Conservation (phyloP, 30 jellyfish, hydroid and myxozoan genomes). For the Aurelia sp. region DNA sequence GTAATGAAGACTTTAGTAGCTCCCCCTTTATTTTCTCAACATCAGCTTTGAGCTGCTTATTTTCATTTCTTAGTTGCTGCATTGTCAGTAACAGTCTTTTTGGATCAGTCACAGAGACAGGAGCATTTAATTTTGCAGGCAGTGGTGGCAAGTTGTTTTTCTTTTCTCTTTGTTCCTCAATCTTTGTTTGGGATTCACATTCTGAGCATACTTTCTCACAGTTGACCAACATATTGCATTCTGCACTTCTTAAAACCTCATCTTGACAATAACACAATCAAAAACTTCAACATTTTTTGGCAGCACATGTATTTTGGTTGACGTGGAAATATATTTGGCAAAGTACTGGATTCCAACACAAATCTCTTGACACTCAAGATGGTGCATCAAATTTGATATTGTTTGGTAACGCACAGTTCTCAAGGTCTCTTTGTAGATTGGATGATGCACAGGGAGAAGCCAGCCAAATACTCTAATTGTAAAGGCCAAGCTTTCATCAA, state of each 20-base stretch:
- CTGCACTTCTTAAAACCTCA: background rate
- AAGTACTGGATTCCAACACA: slow-evolving; percentile 28
- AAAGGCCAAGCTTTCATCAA: slow-evolving; percentile 41
- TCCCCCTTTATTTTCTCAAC: background rate
- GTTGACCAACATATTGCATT: background rate
- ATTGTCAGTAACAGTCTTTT: slow-evolving; percentile 15
- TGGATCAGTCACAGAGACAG: slow-evolving; percentile 8
- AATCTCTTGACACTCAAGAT: background rate
- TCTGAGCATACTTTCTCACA: background rate
- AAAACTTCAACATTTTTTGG: background rate
- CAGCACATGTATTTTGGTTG: background rate
- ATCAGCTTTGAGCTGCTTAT: slow-evolving; percentile 1
- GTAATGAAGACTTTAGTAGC: background rate
- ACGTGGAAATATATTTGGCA: background rate
- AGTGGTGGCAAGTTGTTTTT: background rate
- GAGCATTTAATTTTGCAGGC: slow-evolving; percentile 37
- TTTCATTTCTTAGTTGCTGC: slow-evolving; percentile 5
- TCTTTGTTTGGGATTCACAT: background rate
- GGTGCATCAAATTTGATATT: slow-evolving; percentile 3
- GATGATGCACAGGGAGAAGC: slow-evolving; percentile 46
- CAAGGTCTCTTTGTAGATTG: background rate
- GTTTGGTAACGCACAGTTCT: slow-evolving; percentile 29
- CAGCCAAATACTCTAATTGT: slow-evolving; percentile 47
- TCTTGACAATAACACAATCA: background rate
- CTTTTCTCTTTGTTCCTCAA: background rate